These are phyloP conservation scores for Syrista parreyssii DNA, from an alignment of 2,888 invertebrate genomes.

Conservation along the genomic window DNA sequence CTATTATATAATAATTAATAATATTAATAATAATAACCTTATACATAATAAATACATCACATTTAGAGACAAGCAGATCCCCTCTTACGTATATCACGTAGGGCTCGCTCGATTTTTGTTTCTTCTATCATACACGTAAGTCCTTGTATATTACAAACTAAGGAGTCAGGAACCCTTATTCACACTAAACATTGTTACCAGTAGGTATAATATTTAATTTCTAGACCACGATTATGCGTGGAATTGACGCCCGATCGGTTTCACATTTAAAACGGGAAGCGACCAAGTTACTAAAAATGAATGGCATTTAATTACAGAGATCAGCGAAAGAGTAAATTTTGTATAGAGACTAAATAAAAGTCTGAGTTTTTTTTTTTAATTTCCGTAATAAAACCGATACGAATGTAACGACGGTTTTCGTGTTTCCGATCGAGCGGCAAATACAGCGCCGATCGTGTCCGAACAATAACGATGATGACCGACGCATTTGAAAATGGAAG, in stretches of 20 bases:
- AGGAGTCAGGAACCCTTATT: constrained; percentile 16
- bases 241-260: background rate
- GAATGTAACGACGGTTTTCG: background rate
- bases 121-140: background rate
- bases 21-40: constrained; percentile 29
- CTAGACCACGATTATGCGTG: background rate
- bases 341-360: background rate
- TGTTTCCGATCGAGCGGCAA: background rate
- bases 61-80: constrained; percentile 45
- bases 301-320: background rate
- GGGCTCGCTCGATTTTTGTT: constrained; percentile 32
- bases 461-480: background rate
- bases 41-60: constrained; percentile 49
- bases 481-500: background rate
- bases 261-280: background rate
- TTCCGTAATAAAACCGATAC: background rate
- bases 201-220: constrained; percentile 10
- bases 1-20: constrained; percentile 32
- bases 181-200: constrained; percentile 6
- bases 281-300: background rate
- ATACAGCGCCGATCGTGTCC: background rate
- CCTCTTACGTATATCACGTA: constrained; percentile 29
- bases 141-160: constrained; percentile 30
- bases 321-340: background rate
- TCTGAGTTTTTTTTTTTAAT: background rate